phyloP scores from a whole-genome alignment of 2,113 vertebrate species.

The Cololabis saira region DNA sequence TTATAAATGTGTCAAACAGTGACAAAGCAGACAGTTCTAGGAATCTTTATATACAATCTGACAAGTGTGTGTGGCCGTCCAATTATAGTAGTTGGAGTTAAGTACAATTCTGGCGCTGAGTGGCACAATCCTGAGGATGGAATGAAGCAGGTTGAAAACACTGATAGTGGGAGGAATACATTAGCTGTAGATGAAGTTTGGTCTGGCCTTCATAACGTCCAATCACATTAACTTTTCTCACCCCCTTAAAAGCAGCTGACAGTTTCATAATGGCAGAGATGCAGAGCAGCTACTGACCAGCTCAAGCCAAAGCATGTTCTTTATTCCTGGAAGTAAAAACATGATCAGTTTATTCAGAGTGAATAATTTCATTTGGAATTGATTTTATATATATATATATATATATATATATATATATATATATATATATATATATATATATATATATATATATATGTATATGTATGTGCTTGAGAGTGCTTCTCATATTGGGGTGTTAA shows the following conservation, averaged over 20 bases:
- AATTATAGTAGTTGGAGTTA: conserved; percentile 27
- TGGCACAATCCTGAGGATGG: conserved; percentile 14
- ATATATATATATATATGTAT: too few species aligned
- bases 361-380: not conserved
- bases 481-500: not conserved
- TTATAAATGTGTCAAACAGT: not conserved
- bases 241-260: conserved; percentile 40
- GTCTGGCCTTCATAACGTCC: conserved; percentile 33
- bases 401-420: too few species aligned
- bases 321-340: not conserved
- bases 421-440: too few species aligned
- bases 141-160: conserved; percentile 21
- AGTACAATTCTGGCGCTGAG: conserved; percentile 21
- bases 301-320: not conserved
- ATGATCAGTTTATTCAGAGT: not conserved
- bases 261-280: conserved; percentile 32
- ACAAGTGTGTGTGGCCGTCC: conserved; percentile 15
- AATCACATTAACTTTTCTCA: conserved; percentile 48
- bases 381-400: too few species aligned
- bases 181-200: conserved; percentile 36
- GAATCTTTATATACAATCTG: conserved; percentile 5
- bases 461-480: too few species aligned
- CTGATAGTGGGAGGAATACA: conserved; percentile 47
- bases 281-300: not conserved
- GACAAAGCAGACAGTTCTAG: not conserved